Percentiles rank a stretch among this genome's conserved stretches.
Conservation (phyloP, 2,113 vertebrate genomes). For the Oryzias curvinotus region DNA sequence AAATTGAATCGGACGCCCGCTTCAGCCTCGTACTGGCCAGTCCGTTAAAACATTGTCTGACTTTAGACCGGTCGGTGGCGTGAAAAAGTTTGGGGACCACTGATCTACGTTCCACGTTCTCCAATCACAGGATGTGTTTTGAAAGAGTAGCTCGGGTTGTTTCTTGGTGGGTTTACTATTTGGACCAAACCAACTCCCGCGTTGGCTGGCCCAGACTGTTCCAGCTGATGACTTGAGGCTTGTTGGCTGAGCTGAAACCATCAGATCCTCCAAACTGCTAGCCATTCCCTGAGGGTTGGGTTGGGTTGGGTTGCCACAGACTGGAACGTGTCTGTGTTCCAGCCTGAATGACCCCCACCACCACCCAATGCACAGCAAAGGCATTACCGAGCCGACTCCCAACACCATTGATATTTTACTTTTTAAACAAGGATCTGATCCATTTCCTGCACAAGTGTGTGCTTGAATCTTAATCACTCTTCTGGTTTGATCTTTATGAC, state of each 20-base stretch:
- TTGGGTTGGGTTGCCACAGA: conserved; percentile 30
- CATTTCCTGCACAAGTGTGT: conserved; percentile 28
- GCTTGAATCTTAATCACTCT: conserved; percentile 50
- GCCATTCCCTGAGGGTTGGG: conserved; percentile 43
- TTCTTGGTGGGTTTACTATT: no score
- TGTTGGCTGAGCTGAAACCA: conserved; percentile 28
- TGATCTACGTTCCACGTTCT: no score
- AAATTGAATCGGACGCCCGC: no score
- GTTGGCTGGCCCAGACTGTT: conserved; percentile 17
- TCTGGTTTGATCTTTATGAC: conserved; percentile 42
- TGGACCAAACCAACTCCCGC: background rate
- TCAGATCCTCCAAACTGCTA: conserved; percentile 52
- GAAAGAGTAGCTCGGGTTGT: no score
- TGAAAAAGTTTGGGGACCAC: no score
- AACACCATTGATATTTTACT: conserved; percentile 41
- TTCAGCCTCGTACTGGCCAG: no score
- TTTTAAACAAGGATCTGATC: conserved; percentile 54
- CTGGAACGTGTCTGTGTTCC: conserved; percentile 41
- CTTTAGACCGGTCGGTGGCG: no score
- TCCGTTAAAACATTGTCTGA: no score
- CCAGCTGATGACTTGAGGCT: conserved; percentile 19
- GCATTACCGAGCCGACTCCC: conserved; percentile 2
- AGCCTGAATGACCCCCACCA: no score
- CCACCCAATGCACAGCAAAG: conserved; percentile 8
- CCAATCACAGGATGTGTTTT: no score